A percentile compares a stretch with the other conserved stretches of the same genome.
These are phyloP conservation scores for Piscicola geometra DNA, from an alignment of 2,888 invertebrate genomes.

Conservation along the genomic window DNA sequence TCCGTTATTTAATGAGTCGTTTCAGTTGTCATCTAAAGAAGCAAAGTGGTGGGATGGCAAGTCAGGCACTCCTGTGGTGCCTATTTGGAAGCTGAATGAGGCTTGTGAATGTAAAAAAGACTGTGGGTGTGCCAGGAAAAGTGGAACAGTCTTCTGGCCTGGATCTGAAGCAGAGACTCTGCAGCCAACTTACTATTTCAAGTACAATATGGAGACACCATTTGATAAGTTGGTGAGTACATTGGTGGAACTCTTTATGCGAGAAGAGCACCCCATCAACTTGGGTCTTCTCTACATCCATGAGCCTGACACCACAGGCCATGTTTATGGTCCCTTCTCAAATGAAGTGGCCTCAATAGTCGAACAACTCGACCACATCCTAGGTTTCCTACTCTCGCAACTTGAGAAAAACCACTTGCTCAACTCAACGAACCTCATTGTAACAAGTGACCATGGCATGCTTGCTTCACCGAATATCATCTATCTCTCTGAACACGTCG, in stretches of 20 bases:
- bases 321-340: conserved; percentile 59
- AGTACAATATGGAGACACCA: conserved; percentile 50
- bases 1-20: conserved; percentile 50
- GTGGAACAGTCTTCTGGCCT: conserved; percentile 71
- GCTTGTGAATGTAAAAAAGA: conserved; percentile 57
- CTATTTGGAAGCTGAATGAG: conserved; percentile 57
- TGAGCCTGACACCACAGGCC: conserved; percentile 66
- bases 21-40: conserved; percentile 36
- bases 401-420: conserved; percentile 59
- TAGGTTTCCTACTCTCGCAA: conserved; percentile 60
- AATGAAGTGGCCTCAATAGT: conserved; percentile 58
- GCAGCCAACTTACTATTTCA: conserved; percentile 41
- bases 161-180: conserved; percentile 60
- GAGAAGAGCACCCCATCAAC: conserved; percentile 62
- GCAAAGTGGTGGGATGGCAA: conserved; percentile 57
- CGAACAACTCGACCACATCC: conserved; percentile 56
- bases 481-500: conserved; percentile 48
- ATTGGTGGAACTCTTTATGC: conserved; percentile 50
- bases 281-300: conserved; percentile 67
- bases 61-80: conserved; percentile 46
- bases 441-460: conserved; percentile 69
- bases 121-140: conserved; percentile 57
- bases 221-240: conserved; percentile 47
- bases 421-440: conserved; percentile 64
- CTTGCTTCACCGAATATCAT: conserved; percentile 28